phyloP scores from a whole-genome alignment of 2,113 vertebrate species.

The Mus pahari region DNA sequence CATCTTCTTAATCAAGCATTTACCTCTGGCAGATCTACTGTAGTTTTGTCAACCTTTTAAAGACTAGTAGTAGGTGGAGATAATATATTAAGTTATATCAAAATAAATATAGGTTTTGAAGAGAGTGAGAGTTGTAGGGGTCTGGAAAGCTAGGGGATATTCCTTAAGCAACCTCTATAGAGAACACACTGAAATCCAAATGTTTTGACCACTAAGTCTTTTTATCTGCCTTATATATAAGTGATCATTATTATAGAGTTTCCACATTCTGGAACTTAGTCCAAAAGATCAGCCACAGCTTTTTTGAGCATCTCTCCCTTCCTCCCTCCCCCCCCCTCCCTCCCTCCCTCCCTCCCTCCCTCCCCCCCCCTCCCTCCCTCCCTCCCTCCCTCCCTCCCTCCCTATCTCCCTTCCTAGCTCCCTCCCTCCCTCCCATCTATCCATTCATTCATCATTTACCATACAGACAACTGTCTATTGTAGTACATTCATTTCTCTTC shows the following conservation, averaged over 20 bases:
- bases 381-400: background rate
- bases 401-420: too few species aligned
- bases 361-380: background rate
- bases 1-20: too few species aligned
- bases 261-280: background rate
- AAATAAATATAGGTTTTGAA: background rate
- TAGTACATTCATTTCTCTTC: background rate
- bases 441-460: too few species aligned
- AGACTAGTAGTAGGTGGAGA: background rate
- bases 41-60: background rate
- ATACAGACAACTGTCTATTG: fast-evolving
- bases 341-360: too few species aligned
- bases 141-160: background rate
- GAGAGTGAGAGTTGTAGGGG: background rate
- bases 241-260: background rate
- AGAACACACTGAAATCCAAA: background rate
- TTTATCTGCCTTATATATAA: background rate
- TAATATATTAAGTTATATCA: background rate
- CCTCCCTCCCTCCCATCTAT: too few species aligned
- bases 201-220: too few species aligned
- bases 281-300: background rate
- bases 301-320: background rate
- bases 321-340: background rate
- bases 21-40: background rate
- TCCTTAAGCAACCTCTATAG: background rate